Conservation (phyloP, 2,888 invertebrate species). For the Eledona agricola region DNA sequence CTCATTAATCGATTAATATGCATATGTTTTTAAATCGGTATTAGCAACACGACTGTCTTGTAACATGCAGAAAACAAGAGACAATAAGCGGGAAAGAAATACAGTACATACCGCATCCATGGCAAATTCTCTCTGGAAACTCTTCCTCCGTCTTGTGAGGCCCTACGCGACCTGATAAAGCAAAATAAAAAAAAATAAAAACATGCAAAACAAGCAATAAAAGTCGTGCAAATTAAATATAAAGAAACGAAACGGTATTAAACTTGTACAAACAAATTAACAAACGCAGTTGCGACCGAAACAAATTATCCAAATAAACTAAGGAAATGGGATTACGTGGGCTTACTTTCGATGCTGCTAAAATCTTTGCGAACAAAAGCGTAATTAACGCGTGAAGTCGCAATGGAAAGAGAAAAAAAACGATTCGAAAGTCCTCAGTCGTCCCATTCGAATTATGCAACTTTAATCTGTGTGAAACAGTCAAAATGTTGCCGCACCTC, state of each 20-base stretch:
- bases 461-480: no score
- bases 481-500: conserved; percentile 20
- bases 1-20: no score
- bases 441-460: neutral
- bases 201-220: conserved; percentile 31
- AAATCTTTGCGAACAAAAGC: conserved; percentile 1
- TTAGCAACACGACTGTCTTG: no score
- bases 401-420: no score
- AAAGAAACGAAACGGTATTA: no score
- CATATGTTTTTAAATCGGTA: no score
- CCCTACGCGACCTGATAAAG: conserved; percentile 81
- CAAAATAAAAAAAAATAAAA: conserved; percentile 38
- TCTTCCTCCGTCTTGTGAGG: conserved; percentile 79
- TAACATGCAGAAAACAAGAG: no score
- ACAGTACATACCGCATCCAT: conserved; percentile 56
- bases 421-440: no score
- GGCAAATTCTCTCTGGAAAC: conserved; percentile 62
- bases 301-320: no score
- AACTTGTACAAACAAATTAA: no score
- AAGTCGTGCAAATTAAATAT: conserved; percentile 13
- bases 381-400: conserved; percentile 3
- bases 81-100: conserved; percentile 5
- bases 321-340: neutral
- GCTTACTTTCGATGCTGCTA: neutral
- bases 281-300: no score